Base-by-base conservation (phyloP, 2,797 vertebrate species). In the Limosa lapponica region DNA sequence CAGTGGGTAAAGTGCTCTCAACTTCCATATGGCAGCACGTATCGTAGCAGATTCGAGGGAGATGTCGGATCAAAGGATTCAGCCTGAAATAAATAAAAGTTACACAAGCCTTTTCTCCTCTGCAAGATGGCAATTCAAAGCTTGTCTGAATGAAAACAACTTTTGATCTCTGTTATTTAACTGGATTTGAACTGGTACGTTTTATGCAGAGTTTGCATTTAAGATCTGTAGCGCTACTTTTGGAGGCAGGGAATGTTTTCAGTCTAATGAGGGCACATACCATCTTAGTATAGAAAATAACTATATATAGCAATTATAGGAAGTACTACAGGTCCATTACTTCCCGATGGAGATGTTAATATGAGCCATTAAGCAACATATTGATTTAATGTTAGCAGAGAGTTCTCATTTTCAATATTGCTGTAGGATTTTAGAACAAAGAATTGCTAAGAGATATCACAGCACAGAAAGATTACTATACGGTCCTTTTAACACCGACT, bases 331-430 rank as follows among this genome's bases (percentile, higher is more conserved):
- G 48, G 71, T 57, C 69, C 58, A 48, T 75, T 88, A 10, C 74
- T 82, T 84, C 78, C 43, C 51, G 58, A 86, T 80, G 43, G 57
- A 93, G 61, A 44, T 64, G 78, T 77, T 96, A 79, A 79, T 64
- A 81, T 37, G 44, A 96, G 27, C 62, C 78, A 80, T 85, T 95
- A 93, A 92, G 62, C 25, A 89, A 65, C 32, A 48, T 39, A 83
- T 58, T 2, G 20, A 93, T 80, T 85, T 82, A 51, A 52, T 9
- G 27, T 58, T 58, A 88, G 22, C 51, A 84, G 66, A 55, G 55
- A 64, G 19, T 52, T 84, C 80, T 75, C 32, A 32, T 77, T 86
- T 91, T 80, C 90, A 52, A 7, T 71, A 57, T 73, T 41, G 28
- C 44, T 57, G 24, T 25, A 79, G 30, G 37, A 87, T 66, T 95